Percentiles rank a stretch among this genome's conserved stretches.
Conservation (phyloP, 2,113 vertebrate genomes). For the Thinocorus orbignyianus region DNA sequence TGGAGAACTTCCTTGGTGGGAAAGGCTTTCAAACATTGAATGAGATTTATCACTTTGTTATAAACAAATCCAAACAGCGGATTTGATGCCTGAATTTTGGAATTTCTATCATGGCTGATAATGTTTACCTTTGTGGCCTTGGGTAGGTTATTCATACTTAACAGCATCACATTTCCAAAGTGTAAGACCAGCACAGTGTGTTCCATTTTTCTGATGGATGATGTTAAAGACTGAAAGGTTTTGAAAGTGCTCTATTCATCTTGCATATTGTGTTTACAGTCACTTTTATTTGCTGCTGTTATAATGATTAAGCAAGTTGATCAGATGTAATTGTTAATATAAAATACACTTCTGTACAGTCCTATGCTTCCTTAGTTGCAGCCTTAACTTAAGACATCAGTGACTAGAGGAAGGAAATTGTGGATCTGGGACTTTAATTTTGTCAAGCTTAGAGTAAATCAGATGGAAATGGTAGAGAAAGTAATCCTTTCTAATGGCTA, state of each 20-base stretch:
- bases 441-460: neutral
- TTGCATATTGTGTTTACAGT: neutral
- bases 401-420: neutral
- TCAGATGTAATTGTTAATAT: neutral
- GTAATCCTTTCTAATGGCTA: neutral
- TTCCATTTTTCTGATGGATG: neutral
- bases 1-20: neutral
- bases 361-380: neutral
- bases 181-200: neutral
- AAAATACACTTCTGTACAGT: neutral
- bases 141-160: neutral
- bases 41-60: neutral
- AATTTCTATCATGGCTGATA: neutral
- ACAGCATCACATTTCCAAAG: neutral
- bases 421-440: neutral
- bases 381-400: rapidly evolving
- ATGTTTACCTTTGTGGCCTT: neutral
- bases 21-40: neutral
- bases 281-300: neutral
- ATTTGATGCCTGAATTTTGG: neutral
- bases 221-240: neutral
- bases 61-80: neutral
- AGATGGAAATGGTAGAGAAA: neutral
- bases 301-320: neutral
- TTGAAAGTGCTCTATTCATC: neutral